phyloP scores from a whole-genome alignment of 2,888 invertebrate species.

The Lochmaea crataegi region DNA sequence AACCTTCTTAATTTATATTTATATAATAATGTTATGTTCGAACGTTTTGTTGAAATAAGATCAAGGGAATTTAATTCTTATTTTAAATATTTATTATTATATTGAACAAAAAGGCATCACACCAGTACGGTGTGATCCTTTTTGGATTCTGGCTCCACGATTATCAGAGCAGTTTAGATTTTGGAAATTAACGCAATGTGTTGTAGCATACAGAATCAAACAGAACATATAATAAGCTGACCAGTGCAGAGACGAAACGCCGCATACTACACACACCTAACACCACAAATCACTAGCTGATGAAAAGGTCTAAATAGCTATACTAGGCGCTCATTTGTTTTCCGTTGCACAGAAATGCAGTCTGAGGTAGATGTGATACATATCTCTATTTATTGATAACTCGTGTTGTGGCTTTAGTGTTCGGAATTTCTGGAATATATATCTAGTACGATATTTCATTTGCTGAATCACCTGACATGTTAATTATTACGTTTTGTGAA shows the following conservation, averaged over 20 bases:
- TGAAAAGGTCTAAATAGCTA: constrained; percentile 39
- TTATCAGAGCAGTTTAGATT: constrained; percentile 7
- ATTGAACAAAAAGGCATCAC: no score
- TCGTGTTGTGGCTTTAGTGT: constrained; percentile 16
- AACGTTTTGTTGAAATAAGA: no score
- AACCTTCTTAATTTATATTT: no score
- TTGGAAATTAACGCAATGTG: constrained; percentile 25
- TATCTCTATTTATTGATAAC: constrained; percentile 27
- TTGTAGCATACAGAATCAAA: constrained; percentile 21
- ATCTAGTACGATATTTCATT: neutral
- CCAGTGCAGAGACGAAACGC: constrained; percentile 38
- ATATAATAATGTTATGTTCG: no score
- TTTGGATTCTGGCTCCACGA: constrained; percentile 8
- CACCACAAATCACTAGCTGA: constrained; percentile 44
- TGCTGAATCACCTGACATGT: neutral
- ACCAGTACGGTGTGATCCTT: neutral
- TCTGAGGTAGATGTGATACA: constrained; percentile 14
- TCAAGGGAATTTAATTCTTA: no score
- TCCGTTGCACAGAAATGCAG: constrained; percentile 4
- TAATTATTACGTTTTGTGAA: neutral
- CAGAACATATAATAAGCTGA: constrained; percentile 42
- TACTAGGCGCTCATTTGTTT: constrained; percentile 28
- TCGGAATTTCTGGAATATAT: neutral
- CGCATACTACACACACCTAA: constrained; percentile 36
- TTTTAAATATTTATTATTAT: no score